phyloP scores from a whole-genome alignment of 2,113 vertebrate genomes.

The rat (Rattus norvegicus) region GRCr8 NC_086027.1:97923501-97924000 shows the following conservation, averaged over 20 bases:
- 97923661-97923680: accelerated
- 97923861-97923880: neutral
- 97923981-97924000: too few relatives aligned
- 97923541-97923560: accelerated
- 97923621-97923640: accelerated
- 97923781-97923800: neutral
- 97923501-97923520: neutral
- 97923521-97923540: neutral
- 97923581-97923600: accelerated
- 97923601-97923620: accelerated
- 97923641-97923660: too few relatives aligned
- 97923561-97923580: neutral
- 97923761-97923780: accelerated
- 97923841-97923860: too few relatives aligned
- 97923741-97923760: neutral
- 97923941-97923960: neutral
- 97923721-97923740: too few relatives aligned
- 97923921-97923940: accelerated
- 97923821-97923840: accelerated
- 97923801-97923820: neutral
- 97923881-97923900: accelerated
- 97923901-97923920: too few relatives aligned
- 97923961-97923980: accelerated
- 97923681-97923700: accelerated
- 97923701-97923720: too few relatives aligned